Base-by-base conservation (phyloP, 2,113 vertebrate genomes). In the Lasiurus borealis region DNA sequence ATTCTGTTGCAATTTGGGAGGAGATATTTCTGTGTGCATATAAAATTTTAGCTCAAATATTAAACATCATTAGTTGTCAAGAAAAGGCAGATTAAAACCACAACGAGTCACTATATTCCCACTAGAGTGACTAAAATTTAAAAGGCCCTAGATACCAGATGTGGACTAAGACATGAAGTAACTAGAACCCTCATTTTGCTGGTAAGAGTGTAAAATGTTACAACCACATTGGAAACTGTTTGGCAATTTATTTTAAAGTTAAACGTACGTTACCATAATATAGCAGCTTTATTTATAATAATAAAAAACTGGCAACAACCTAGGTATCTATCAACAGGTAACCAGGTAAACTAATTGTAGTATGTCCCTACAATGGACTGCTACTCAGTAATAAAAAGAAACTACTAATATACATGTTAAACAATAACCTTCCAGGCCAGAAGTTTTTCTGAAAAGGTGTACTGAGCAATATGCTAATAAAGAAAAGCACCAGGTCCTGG, bases 61-160 rank as follows among this genome's bases (percentile, higher is more conserved):
- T 84, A 69, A 80, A 40, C 48, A 73, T 84, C 23, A 72, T 73
- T 86, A 23, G 27, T 93, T 77, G 31, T 94, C 14, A 91, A 68
- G 59, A 93, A 91, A 88, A 80, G 95, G 31, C 77, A 84, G 7
- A 88, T 57, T 71, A 76, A 97, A 93, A 91, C 88, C 27, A 15
- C 40, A 94, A 0, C 40, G 6, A 50, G 29, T 31, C 34, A 76
- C 75, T 81, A 54, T 9, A 52, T 2, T 81, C 11, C 64, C 27
- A 48, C 5, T 66, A 75, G 19, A 75, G 69, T 77, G n/a, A 2
- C 68, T 92, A 66, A 89, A 89, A 68, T 23, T 78, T 11, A 76
- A 54, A 86, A 82, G 31, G 8, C 46, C n/a, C 25, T 34, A 64
- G 69, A 80, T 50, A 59, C 27, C 80, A 89, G 83, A 23, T 82